phyloP scores from a whole-genome alignment of 1,140 invertebrate genomes.

The Danaus melanippus region DNA sequence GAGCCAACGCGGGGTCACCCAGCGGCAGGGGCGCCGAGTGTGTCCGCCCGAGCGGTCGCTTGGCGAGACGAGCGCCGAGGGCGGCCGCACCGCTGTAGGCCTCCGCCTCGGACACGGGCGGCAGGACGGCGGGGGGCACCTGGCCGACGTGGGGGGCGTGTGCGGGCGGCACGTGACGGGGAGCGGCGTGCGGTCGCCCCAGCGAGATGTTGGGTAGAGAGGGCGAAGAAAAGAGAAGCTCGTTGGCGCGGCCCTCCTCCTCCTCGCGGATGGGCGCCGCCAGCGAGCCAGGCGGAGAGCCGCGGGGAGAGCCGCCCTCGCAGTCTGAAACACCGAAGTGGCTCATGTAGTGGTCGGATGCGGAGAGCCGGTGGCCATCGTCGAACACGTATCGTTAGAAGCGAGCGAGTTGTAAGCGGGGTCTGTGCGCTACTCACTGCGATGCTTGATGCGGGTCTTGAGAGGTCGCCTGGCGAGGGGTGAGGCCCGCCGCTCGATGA shows the following conservation, averaged over 20 bases:
- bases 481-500: constrained; percentile 90
- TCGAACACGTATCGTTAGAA: too few relatives aligned
- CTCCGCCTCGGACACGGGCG: constrained; percentile 77
- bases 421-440: constrained; percentile 70
- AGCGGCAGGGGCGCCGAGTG: constrained; percentile 94
- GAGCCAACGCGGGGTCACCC: constrained; percentile 88
- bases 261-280: constrained; percentile 80
- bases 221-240: constrained; percentile 89
- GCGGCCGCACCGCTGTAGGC: constrained; percentile 61
- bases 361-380: too few relatives aligned
- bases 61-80: constrained; percentile 78
- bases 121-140: constrained; percentile 81
- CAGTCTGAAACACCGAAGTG: constrained; percentile 66
- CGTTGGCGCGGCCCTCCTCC: constrained; percentile 72
- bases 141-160: constrained; percentile 19
- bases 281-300: constrained; percentile 65
- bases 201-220: constrained; percentile 97
- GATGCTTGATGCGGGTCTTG: constrained; percentile 80
- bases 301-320: constrained; percentile 72
- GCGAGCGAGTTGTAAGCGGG: constrained; percentile 24
- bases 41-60: constrained; percentile 90
- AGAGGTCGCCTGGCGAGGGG: constrained; percentile 89
- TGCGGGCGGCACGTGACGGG: constrained; percentile 43
- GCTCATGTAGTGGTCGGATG: too few relatives aligned
- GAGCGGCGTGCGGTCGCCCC: constrained; percentile 84